Conservation (phyloP, 2,113 vertebrate species). For the Rhodinocichla rosea region DNA sequence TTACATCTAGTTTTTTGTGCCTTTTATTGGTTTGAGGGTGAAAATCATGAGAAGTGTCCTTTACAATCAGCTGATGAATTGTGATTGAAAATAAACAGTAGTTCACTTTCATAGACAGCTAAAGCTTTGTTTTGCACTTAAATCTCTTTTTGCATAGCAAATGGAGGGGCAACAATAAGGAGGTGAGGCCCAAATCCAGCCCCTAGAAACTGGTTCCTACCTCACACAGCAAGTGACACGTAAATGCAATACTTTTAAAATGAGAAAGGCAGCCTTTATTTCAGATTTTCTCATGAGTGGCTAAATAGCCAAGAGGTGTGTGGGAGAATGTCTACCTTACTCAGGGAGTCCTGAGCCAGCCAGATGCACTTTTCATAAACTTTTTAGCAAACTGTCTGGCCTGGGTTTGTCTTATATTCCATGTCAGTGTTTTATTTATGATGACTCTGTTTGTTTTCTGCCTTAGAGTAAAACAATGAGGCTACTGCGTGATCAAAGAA, state of each 20-base stretch:
- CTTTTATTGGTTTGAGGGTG: background rate
- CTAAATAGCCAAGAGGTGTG: background rate
- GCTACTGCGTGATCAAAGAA: background rate
- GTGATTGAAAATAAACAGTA: background rate
- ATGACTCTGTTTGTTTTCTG: conserved; percentile 37
- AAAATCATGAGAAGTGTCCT: background rate
- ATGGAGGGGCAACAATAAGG: background rate
- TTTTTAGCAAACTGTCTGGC: conserved; percentile 41
- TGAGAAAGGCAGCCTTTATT: conserved; percentile 34
- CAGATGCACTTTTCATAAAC: conserved; percentile 48
- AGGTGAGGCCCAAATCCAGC: background rate
- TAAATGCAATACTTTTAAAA: background rate
- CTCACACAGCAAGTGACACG: conserved; percentile 12
- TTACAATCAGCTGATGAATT: background rate
- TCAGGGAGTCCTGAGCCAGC: conserved; percentile 63
- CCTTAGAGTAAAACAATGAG: background rate
- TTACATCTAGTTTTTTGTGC: background rate
- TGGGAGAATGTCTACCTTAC: conserved; percentile 39
- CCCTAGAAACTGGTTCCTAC: conserved; percentile 38
- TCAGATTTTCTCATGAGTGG: background rate
- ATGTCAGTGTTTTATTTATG: conserved; percentile 65
- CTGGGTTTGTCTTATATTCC: conserved; percentile 40
- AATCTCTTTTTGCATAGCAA: background rate
- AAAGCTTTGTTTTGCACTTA: conserved; percentile 4
- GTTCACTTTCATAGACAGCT: background rate